phyloP scores from a whole-genome alignment of 2,797 vertebrate species.

The Macropus fuliginosus region DNA sequence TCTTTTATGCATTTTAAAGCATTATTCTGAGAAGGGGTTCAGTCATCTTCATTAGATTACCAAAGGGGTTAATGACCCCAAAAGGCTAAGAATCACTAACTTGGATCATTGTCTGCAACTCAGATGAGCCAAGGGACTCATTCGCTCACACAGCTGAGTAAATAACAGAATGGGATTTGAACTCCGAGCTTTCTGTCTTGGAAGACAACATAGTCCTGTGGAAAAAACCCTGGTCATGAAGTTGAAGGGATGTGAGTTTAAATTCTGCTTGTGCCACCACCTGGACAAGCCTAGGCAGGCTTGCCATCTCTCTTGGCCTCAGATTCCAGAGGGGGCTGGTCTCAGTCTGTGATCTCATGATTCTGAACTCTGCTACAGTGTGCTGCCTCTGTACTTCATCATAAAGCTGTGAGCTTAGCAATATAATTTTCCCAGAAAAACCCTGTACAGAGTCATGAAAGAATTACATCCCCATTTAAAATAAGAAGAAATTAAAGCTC shows the following conservation, averaged over 20 bases:
- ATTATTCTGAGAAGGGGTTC: not conserved
- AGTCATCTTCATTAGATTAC: not conserved
- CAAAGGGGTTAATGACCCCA: not conserved
- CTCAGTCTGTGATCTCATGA: not conserved
- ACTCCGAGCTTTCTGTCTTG: not conserved
- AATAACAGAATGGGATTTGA: not conserved
- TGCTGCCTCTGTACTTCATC: not conserved
- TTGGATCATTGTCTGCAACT: too few relatives aligned
- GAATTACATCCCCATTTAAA: not conserved
- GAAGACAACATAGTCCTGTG: not conserved
- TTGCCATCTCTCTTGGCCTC: not conserved
- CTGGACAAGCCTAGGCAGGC: not conserved
- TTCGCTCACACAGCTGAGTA: not conserved
- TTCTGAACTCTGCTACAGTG: too few relatives aligned
- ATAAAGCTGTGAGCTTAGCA: not conserved
- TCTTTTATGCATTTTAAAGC: not conserved
- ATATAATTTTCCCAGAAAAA: not conserved
- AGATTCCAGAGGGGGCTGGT: too few relatives aligned
- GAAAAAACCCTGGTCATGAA: not conserved
- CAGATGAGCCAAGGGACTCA: not conserved
- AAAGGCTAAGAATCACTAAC: not conserved
- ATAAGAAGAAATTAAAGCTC: not conserved
- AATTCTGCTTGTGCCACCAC: not conserved
- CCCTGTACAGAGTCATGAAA: not conserved
- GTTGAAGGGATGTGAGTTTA: not conserved